These are phyloP conservation scores for Pomacea canaliculata DNA, from an alignment of 2,888 invertebrate genomes.

Conservation along the genomic window DNA sequence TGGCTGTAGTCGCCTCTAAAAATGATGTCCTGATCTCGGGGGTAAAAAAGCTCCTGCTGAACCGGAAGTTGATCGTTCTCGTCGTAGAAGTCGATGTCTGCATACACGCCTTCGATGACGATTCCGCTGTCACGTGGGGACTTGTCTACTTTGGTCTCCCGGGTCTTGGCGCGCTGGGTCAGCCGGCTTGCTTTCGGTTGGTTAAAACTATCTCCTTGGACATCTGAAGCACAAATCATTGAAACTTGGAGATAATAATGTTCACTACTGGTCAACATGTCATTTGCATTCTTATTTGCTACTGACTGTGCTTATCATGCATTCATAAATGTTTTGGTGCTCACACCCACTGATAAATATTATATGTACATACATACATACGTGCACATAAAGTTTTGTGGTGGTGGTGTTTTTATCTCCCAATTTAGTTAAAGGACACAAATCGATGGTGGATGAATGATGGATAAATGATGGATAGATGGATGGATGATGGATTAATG, in stretches of 20 bases:
- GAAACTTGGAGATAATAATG: background rate
- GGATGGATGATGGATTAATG: too few relatives aligned
- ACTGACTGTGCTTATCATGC: background rate
- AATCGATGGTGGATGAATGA: too few relatives aligned
- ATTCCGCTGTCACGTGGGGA: slow-evolving; percentile 18
- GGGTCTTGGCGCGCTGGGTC: slow-evolving; percentile 12
- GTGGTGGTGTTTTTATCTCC: too few relatives aligned
- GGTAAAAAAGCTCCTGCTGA: slow-evolving; percentile 28
- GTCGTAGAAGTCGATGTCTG: slow-evolving; percentile 14
- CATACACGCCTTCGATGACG: slow-evolving; percentile 6
- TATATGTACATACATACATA: too few relatives aligned
- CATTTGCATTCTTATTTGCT: background rate
- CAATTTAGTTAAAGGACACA: too few relatives aligned
- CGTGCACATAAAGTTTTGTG: too few relatives aligned
- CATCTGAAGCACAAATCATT: background rate
- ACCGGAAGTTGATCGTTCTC: background rate
- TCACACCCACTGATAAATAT: too few relatives aligned
- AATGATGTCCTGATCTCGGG: slow-evolving; percentile 33
- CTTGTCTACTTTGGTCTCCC: slow-evolving; percentile 6
- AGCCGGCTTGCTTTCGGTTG: background rate
- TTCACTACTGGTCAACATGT: background rate
- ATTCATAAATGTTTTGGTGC: too few relatives aligned
- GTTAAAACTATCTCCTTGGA: background rate
- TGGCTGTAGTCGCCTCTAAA: slow-evolving; percentile 28
- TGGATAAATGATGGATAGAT: too few relatives aligned